Percentiles rank a stretch among this genome's conserved stretches.
Conservation (phyloP, 2,113 vertebrate species). For the Brachypodius melanocephalos region DNA sequence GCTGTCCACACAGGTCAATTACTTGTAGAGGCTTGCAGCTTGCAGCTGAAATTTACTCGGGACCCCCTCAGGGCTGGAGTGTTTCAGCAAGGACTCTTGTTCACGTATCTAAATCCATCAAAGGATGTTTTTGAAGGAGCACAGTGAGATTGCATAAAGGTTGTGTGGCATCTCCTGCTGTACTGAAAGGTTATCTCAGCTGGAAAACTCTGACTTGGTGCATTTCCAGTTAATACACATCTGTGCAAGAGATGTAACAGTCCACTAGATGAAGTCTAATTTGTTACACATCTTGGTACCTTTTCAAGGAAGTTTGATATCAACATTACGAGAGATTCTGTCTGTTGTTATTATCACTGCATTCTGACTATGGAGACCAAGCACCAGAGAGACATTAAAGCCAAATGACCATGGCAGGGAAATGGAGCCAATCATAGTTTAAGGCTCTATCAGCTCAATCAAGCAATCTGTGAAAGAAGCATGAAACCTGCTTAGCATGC, state of each 20-base stretch:
- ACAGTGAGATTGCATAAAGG: background rate
- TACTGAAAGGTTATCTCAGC: background rate
- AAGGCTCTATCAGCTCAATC: background rate
- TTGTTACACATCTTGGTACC: background rate
- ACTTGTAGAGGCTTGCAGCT: constrained; percentile 4
- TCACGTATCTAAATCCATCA: background rate
- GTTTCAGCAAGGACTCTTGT: background rate
- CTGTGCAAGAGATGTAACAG: background rate
- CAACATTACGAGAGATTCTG: background rate
- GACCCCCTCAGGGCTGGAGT: background rate
- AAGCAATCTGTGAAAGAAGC: background rate
- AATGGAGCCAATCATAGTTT: background rate
- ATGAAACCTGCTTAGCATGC: background rate
- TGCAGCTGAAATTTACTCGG: background rate
- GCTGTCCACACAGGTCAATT: background rate
- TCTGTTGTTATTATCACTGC: background rate
- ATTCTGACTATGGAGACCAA: background rate
- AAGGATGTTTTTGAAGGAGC: constrained; percentile 2
- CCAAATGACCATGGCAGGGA: background rate
- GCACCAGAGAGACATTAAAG: background rate
- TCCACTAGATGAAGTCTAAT: background rate
- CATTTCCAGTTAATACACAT: background rate
- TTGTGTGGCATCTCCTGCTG: background rate
- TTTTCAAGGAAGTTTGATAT: background rate
- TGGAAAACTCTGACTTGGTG: background rate